Evolutionary conservation across 2,797 vertebrate genomes (phyloP), one percentile per base, ranked within the genome.

Genomic region (Sardinella longiceps): DNA sequence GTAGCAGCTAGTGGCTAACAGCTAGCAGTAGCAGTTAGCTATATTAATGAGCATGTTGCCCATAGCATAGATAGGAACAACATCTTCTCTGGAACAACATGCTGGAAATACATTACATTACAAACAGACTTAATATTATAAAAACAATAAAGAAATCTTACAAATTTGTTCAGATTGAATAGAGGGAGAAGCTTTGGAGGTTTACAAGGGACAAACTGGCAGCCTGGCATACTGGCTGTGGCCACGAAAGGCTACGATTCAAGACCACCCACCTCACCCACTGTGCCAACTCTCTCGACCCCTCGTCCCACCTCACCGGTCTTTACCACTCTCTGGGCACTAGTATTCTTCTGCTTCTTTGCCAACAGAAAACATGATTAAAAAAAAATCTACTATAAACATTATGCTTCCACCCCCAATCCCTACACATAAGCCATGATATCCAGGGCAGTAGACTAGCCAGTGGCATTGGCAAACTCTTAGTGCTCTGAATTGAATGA

Each of bases 271-370:
- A 85, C 33, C 60, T 81, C 33, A 10, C 87, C 10, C 70, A 46
- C 60, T 20, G 51, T 5, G 45, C 9, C 81, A 63, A 85, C 83
- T 83, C 60, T 82, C 46, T 50, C 5, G 86, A 70, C 58, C 53
- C 58, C 15, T 14, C 33, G 70, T 25, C 66, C 85, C 81, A 43
- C 39, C n/a, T 50, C 81, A 83, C 51, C 37, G 58, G 46, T 80
- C 66, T 82, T 85, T 85, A 74, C 48, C 39, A 83, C 70, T 39
- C 77, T 82, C 60, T 58, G 85, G 82, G n/a, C 45, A 33, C 74
- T 83, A 81, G 82, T 56, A n/a, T 23, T 50, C 39, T 25, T 86
- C 83, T 83, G 51, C 82, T 86, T 83, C 60, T 56, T 33, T 50
- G 74, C 51, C 80, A 80, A 63, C 39, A 80, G 80, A 45, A 83